These are phyloP conservation scores for Clivina fossor DNA, from an alignment of 2,888 invertebrate genomes.

Conservation along the genomic window DNA sequence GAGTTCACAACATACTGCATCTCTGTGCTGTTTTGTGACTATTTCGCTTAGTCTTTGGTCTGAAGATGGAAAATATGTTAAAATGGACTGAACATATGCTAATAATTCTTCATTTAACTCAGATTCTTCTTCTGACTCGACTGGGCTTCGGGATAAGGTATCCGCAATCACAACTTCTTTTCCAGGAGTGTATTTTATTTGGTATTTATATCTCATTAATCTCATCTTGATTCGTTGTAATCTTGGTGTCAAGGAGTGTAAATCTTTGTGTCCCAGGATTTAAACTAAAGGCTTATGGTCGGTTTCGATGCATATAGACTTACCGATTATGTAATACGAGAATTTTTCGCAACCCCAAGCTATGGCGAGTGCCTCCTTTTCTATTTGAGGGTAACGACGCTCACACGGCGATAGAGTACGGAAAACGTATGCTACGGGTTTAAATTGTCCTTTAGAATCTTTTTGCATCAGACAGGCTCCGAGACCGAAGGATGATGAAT, in stretches of 20 bases:
- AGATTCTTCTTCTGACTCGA: neutral
- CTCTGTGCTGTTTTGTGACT: conserved; percentile 14
- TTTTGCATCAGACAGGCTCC: conserved; percentile 19
- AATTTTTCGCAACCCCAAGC: conserved; percentile 26
- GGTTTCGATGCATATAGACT: conserved; percentile 1
- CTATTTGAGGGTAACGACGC: conserved; percentile 31
- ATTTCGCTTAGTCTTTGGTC: conserved; percentile 27
- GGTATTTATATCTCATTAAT: conserved; percentile 31
- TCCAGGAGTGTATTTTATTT: conserved; percentile 34
- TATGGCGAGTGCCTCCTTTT: conserved; percentile 31
- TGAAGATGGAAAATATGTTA: conserved; percentile 8
- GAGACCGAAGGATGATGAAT: conserved; percentile 28
- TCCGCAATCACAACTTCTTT: conserved; percentile 32
- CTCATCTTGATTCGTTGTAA: conserved; percentile 21
- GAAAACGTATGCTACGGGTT: conserved; percentile 31
- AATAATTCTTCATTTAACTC: conserved; percentile 21
- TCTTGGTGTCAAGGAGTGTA: conserved; percentile 23
- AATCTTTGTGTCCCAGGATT: conserved; percentile 26
- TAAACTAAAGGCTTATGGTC: conserved; percentile 30
- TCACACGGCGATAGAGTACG: conserved; percentile 23
- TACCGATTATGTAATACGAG: conserved; percentile 9
- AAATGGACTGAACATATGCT: conserved; percentile 11
- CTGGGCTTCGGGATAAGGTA: conserved; percentile 25
- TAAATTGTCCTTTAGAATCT: neutral
- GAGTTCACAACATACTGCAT: conserved; percentile 7